Evolutionary conservation across 2,797 vertebrate genomes (phyloP).

Genomic region (Hydrophis major): DNA sequence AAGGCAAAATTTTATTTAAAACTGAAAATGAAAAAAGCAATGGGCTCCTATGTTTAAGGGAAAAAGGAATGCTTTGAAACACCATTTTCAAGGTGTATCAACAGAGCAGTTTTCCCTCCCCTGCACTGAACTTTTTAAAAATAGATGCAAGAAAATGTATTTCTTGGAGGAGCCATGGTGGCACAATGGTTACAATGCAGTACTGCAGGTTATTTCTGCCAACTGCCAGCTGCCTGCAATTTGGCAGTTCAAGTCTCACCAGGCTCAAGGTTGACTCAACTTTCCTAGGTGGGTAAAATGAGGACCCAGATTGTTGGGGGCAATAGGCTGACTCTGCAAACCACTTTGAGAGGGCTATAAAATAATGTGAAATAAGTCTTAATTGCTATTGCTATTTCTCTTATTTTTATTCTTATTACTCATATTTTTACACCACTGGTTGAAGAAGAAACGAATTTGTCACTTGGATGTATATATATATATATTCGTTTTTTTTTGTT

Average conservation of each 20-base stretch:
- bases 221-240: too few relatives aligned
- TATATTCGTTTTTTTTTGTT: not conserved
- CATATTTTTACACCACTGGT: not conserved
- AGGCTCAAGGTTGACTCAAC: too few relatives aligned
- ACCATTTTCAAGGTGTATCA: conserved; percentile 2
- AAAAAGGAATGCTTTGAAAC: not conserved
- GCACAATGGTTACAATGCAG: too few relatives aligned
- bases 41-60: not conserved
- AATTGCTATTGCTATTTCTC: not conserved
- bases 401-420: not conserved
- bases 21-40: not conserved
- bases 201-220: too few relatives aligned
- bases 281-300: too few relatives aligned
- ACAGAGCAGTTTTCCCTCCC: not conserved
- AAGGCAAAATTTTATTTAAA: not conserved
- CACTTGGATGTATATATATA: not conserved
- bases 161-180: too few relatives aligned
- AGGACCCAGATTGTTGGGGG: too few relatives aligned
- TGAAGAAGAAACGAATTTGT: not conserved
- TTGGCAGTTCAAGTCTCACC: too few relatives aligned
- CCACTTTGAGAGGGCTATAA: too few relatives aligned
- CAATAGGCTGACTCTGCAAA: too few relatives aligned
- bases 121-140: not conserved
- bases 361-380: too few relatives aligned
- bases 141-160: not conserved